Percentiles rank a stretch among this genome's conserved stretches.
phyloP scores from a whole-genome alignment of 1,140 invertebrate species.

The Drosophila busckii region DNA sequence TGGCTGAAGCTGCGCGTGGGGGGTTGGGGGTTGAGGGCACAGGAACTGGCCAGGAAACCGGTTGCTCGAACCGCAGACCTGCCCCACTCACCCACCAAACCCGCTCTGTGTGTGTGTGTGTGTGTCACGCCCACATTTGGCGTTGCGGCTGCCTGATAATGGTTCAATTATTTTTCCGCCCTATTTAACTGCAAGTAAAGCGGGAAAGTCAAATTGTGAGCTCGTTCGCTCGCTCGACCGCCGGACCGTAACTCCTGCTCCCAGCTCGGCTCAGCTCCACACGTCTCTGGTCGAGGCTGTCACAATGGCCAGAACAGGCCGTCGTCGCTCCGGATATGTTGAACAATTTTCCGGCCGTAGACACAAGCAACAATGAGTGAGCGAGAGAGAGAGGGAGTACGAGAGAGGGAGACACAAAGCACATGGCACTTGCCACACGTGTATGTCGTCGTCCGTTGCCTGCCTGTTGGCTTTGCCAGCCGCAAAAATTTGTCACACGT shows the following conservation, averaged over 20 bases:
- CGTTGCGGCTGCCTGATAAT: constrained; percentile 59
- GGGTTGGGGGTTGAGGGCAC: too few relatives aligned
- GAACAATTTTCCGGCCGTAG: constrained; percentile 65
- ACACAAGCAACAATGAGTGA: too few relatives aligned
- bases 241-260: background rate
- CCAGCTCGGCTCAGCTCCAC: background rate
- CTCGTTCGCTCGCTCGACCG: background rate
- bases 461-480: constrained; percentile 41
- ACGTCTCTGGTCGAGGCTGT: too few relatives aligned
- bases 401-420: constrained; percentile 43
- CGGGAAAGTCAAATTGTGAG: constrained; percentile 18
- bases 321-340: constrained; percentile 61
- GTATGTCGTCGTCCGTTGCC: constrained; percentile 2
- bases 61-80: too few relatives aligned
- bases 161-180: constrained; percentile 78
- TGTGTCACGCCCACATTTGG: background rate
- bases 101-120: constrained; percentile 16
- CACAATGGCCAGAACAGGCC: constrained; percentile 44
- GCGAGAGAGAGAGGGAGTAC: too few relatives aligned
- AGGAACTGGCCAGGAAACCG: too few relatives aligned
- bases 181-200: constrained; percentile 72
- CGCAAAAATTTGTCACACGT: constrained; percentile 65
- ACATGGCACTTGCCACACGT: constrained; percentile 6
- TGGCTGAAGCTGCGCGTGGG: too few relatives aligned
- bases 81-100: too few relatives aligned